Percentiles rank a stretch among this genome's conserved stretches.
These are phyloP conservation scores for Liolophura sinensis DNA, from an alignment of 1,140 invertebrate genomes.

Conservation along the genomic window DNA sequence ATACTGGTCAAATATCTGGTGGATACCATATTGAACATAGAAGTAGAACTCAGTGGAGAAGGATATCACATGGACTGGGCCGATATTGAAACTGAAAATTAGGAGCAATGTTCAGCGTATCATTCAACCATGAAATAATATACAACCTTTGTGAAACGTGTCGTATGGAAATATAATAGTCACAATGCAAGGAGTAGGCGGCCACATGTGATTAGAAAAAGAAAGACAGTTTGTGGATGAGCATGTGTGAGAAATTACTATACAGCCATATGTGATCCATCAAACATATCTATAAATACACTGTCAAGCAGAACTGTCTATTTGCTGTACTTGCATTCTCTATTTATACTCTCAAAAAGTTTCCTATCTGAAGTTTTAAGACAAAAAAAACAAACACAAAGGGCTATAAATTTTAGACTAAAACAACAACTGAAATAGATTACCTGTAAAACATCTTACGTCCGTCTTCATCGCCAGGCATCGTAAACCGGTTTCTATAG, in stretches of 20 bases:
- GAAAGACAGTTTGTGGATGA: too few species aligned
- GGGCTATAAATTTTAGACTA: too few species aligned
- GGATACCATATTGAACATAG: slow-evolving; percentile 78
- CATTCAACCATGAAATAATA: not conserved
- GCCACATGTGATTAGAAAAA: too few species aligned
- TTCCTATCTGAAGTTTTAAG: too few species aligned
- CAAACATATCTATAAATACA: too few species aligned
- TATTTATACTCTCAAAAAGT: too few species aligned
- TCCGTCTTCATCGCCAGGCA: slow-evolving; percentile 73
- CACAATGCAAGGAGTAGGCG: too few species aligned
- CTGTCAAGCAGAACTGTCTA: too few species aligned
- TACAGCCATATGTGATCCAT: too few species aligned
- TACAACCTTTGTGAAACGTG: not conserved
- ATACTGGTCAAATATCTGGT: slow-evolving; percentile 82
- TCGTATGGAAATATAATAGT: not conserved
- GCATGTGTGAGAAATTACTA: too few species aligned
- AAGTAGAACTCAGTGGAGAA: slow-evolving; percentile 96
- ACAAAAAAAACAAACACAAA: too few species aligned
- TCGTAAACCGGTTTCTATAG: slow-evolving; percentile 82
- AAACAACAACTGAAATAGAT: not conserved
- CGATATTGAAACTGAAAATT: slow-evolving; percentile 70
- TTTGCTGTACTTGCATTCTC: too few species aligned
- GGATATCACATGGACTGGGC: slow-evolving; percentile 77
- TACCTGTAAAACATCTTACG: slow-evolving; percentile 85
- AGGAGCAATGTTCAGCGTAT: not conserved